Evolutionary conservation across 2,113 vertebrate genomes (phyloP), one percentile per base, ranked within the genome.

Genomic region (Dicentrarchus labrax): DNA sequence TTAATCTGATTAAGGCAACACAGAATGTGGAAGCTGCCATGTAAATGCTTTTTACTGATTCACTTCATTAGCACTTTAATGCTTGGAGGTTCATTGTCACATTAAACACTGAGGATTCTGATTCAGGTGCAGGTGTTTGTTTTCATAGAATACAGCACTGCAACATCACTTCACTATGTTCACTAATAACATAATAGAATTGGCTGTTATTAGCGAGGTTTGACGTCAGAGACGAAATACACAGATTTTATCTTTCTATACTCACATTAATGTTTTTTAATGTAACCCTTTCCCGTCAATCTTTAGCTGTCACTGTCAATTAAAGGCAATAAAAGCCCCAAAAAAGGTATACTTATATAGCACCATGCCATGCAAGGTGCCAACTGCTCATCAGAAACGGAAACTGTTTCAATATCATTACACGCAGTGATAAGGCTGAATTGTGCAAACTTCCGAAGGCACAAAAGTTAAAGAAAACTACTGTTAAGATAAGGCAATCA

Each of bases 1-100:
- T 86, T 84, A 84, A 89, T 89, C 80, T 75, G 80, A 89, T 88
- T 88, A 78, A 64, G 82, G 79, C 51, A 38, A 51, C 80, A 51
- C 80, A 62, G 76, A 22, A 36, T 48, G 72, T 6, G 66, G 64
- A 38, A 43, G 84, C 68, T 1, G 45, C 66, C 65, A 13, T 36
- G 78, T 36, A 65, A 87, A 88, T 45, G 59, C 56, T 36, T 66
- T 64, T 80, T 59, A 7, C 62, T 69, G 61, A 86, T 76, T 80
- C 43, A 50, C 48, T 45, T 76, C 60, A 81, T 87, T 82, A 77
- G 56, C 68, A 80, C 39, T 67, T 21, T 48, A 65, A 75, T 71
- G 62, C 71, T 56, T 24, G 59, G 24, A 45, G 69, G 66, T 68
- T 72, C 24, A 66, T 76, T 30, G 62, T 54, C 39, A 54, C 9